These are phyloP conservation scores for Tetramorium alpestre DNA, from an alignment of 1,140 invertebrate species.

Conservation along the genomic window DNA sequence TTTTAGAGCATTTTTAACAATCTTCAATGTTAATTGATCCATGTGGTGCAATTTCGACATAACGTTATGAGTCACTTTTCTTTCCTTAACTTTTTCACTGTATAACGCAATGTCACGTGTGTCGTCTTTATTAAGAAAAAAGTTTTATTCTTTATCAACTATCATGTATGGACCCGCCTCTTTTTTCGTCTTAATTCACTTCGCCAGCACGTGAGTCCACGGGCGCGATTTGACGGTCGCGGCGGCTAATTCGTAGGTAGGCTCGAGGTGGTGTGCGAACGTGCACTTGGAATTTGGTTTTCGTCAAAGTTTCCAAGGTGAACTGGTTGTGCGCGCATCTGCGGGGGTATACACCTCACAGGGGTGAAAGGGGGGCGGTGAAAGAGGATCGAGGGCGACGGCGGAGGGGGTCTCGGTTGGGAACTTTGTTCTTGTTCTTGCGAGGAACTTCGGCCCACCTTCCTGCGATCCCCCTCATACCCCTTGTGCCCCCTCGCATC, in stretches of 20 bases:
- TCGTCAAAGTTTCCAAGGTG: slow-evolving; percentile 84
- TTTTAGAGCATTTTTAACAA: too few species aligned
- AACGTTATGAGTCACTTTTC: background rate
- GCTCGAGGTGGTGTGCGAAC: slow-evolving; percentile 27
- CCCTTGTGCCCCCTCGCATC: slow-evolving; percentile 22
- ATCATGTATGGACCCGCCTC: background rate
- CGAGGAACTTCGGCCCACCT: slow-evolving; percentile 82
- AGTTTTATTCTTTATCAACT: background rate
- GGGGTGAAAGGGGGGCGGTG: slow-evolving; percentile 65
- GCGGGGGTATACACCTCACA: slow-evolving; percentile 70
- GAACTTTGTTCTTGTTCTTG: slow-evolving; percentile 86
- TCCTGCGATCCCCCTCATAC: slow-evolving; percentile 51
- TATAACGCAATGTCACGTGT: background rate
- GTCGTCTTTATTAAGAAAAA: background rate
- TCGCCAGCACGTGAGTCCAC: background rate
- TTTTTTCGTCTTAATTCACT: background rate
- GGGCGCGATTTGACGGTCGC: slow-evolving; percentile 9
- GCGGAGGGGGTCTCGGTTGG: slow-evolving; percentile 73
- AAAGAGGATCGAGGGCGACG: slow-evolving; percentile 76
- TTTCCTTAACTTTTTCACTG: background rate
- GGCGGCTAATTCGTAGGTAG: slow-evolving; percentile 41
- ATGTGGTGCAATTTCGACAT: background rate
- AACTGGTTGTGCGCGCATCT: slow-evolving; percentile 80
- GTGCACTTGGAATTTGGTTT: slow-evolving; percentile 81
- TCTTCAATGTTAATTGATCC: background rate